Evolutionary conservation across 1,140 invertebrate genomes (phyloP), one percentile per base, ranked within the genome.

Genomic region (Drosophila truncata): DNA sequence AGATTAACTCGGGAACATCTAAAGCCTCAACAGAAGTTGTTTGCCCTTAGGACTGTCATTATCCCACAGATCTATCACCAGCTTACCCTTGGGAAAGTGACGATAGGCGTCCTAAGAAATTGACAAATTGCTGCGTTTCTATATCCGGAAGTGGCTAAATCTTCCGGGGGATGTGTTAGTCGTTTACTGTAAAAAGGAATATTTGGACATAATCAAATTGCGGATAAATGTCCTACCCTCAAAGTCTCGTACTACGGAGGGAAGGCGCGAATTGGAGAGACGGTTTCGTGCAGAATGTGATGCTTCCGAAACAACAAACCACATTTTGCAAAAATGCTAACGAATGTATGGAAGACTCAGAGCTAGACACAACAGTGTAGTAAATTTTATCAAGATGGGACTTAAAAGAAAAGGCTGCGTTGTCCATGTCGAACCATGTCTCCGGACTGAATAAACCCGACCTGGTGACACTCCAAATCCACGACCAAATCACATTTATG

Each of bases 111-210:
- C 16, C 41, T 46, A 18, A 33, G 18, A 33, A 60, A 61, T 11
- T 47, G 27, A 44, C 18, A 46, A 16, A 33, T 41, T 60, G 57
- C 13, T 46, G 23, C 39, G 41, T 9, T 46, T 18, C 2, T 23
- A 18, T 42, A 18, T 61, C 29, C 39, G 50, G 44, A 66, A 31
- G 8, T 58, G 23, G 42, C 16, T 58, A 23, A 31, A 57, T 47
- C 54, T 49, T 66, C 33, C 54, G 16, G 10, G 46, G 29, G 63
- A 58, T n/a, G 63, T 66, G 41, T 39, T 42, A 47, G 41, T 46
- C 13, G 52, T n/a, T n/a, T n/a, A n/a, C n/a, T n/a, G n/a, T n/a
- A n/a, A n/a, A n/a, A n/a, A n/a, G n/a, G n/a, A n/a, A n/a, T n/a
- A n/a, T n/a, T n/a, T n/a, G n/a, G n/a, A n/a, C n/a, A n/a, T n/a